A percentile compares a stretch with the other conserved stretches of the same genome.
phyloP scores from a whole-genome alignment of 2,113 vertebrate species.

The Chinchilla lanigera region DNA sequence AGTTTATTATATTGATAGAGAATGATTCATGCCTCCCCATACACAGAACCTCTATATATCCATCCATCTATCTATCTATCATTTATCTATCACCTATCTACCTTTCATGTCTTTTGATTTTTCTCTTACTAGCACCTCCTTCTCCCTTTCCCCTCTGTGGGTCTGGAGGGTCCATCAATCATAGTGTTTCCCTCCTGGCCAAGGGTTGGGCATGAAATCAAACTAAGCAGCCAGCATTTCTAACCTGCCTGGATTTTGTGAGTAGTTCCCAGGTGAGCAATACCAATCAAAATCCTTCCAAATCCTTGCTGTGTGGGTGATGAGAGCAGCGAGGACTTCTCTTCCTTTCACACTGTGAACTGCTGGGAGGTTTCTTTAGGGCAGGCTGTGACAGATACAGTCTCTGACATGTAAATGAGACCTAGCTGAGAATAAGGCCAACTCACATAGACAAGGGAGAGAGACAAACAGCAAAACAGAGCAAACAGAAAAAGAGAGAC shows the following conservation, averaged over 20 bases:
- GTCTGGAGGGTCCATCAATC: neutral
- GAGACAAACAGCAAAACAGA: too few species aligned
- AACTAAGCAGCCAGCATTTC: neutral
- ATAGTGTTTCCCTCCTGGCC: neutral
- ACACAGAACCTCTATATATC: neutral
- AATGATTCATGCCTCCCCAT: neutral
- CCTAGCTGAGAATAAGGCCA: neutral
- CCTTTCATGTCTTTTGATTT: neutral
- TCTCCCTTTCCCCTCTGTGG: neutral
- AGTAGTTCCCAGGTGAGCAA: neutral
- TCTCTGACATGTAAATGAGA: neutral
- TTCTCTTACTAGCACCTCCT: neutral
- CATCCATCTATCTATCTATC: neutral
- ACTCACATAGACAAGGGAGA: neutral
- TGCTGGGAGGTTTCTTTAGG: neutral
- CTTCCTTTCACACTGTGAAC: neutral
- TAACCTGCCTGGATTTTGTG: neutral
- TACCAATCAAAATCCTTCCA: neutral
- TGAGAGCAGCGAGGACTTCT: neutral
- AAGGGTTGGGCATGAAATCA: neutral
- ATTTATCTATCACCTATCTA: neutral
- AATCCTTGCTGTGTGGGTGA: neutral
- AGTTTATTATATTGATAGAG: neutral
- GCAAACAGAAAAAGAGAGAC: neutral
- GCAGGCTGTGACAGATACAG: neutral